Conservation (phyloP, 2,113 vertebrate species). For the Lophura nycthemera region DNA sequence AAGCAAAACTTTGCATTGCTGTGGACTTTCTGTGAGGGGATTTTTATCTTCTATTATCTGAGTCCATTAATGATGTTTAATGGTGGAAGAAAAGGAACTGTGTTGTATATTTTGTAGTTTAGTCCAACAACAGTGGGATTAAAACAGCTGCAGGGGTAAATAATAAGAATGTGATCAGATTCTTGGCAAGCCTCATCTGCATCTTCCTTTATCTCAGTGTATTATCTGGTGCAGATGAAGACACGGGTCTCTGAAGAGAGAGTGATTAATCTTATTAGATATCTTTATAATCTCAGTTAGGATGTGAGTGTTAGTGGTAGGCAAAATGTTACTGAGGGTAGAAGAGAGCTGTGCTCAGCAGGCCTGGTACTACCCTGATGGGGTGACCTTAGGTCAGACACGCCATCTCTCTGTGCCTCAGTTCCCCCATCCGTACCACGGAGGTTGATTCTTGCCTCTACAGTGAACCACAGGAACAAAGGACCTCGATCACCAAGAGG, state of each 20-base stretch:
- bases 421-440: not conserved
- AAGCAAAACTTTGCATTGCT: not conserved
- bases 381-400: not conserved
- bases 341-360: rapidly evolving
- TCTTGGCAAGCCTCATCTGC: not conserved
- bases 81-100: not conserved
- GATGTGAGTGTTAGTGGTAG: not conserved
- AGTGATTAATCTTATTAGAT: not conserved
- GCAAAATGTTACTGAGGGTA: not conserved
- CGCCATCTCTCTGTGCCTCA: not conserved
- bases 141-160: not conserved
- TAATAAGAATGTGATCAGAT: not conserved
- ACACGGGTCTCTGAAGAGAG: not conserved
- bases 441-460: not conserved
- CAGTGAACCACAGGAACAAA: not conserved
- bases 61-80: not conserved
- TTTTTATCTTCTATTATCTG: conserved; percentile 14
- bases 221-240: not conserved
- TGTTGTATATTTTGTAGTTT: not conserved
- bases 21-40: not conserved
- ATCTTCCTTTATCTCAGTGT: not conserved
- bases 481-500: not conserved
- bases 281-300: rapidly evolving
- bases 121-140: not conserved
- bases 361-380: too few relatives aligned